These are phyloP conservation scores for Apeira syringaria DNA, from an alignment of 2,888 invertebrate species.

Conservation along the genomic window DNA sequence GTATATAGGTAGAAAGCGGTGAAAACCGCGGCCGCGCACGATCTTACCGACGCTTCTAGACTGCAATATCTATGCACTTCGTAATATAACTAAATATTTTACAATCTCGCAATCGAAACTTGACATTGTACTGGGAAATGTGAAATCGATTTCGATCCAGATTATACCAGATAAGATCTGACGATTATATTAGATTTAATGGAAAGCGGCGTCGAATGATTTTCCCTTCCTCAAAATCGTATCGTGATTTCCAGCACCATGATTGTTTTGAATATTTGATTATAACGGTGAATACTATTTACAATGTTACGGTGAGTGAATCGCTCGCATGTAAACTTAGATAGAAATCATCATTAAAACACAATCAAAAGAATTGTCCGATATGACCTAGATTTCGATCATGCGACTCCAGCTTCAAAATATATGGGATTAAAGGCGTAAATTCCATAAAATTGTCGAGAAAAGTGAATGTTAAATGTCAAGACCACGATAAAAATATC, in stretches of 20 bases:
- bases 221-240: constrained; percentile 6
- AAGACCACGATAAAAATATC: constrained; percentile 58
- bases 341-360: constrained; percentile 52
- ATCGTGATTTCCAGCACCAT: constrained; percentile 5
- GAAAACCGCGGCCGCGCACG: constrained; percentile 50
- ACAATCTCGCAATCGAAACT: constrained; percentile 22
- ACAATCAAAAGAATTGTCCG: constrained; percentile 44
- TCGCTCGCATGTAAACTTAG: constrained; percentile 10
- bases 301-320: constrained; percentile 9
- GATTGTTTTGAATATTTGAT: constrained; percentile 10
- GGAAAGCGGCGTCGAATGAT: constrained; percentile 3
- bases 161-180: no score
- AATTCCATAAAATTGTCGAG: constrained; percentile 7
- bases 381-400: constrained; percentile 38
- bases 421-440: constrained; percentile 32
- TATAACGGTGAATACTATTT: constrained; percentile 9
- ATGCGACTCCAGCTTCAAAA: constrained; percentile 33
- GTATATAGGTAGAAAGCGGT: constrained; percentile 52
- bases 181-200: background rate
- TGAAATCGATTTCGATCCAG: constrained; percentile 6
- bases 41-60: constrained; percentile 46
- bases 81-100: constrained; percentile 21
- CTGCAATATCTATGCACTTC: constrained; percentile 50
- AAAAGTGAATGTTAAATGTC: constrained; percentile 58
- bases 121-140: constrained; percentile 23